Evolutionary conservation across 1,140 invertebrate genomes (phyloP).

Genomic region (Atopsyche davidsoni): DNA sequence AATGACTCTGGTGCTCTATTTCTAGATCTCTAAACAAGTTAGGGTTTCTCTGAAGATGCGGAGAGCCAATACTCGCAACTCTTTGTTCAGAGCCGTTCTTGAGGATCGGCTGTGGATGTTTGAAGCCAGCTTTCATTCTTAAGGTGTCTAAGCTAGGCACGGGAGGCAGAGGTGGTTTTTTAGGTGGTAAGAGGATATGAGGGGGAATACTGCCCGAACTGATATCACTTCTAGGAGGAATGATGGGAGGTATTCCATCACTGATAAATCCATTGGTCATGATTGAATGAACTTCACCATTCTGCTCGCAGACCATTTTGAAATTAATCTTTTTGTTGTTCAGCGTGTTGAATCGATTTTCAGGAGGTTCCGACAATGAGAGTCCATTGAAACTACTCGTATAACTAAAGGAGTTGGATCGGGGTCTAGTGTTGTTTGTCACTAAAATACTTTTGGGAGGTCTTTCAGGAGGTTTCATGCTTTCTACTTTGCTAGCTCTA

Average conservation of each 20-base stretch:
- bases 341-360: conserved; percentile 43
- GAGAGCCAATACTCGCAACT: conserved; percentile 53
- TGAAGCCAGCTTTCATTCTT: conserved; percentile 44
- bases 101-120: conserved; percentile 36
- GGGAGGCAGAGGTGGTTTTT: conserved; percentile 66
- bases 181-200: conserved; percentile 54
- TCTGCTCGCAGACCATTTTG: conserved; percentile 43
- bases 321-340: conserved; percentile 46
- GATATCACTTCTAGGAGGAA: conserved; percentile 49
- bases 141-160: conserved; percentile 56
- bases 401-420: conserved; percentile 50
- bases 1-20: conserved; percentile 38
- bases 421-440: conserved; percentile 47
- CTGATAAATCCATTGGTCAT: conserved; percentile 23
- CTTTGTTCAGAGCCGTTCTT: conserved; percentile 38
- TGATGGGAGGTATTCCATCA: conserved; percentile 38
- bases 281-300: conserved; percentile 33
- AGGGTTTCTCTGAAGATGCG: conserved; percentile 50
- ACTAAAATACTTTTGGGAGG: conserved; percentile 52
- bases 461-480: conserved; percentile 47
- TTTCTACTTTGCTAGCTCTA: conserved; percentile 48
- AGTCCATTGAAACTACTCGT: conserved; percentile 43
- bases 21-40: conserved; percentile 50
- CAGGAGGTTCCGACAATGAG: conserved; percentile 40
- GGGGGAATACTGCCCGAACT: conserved; percentile 50